A percentile compares a stretch with the other conserved stretches of the same genome.
Conservation (phyloP, 2,797 vertebrate species). For the Microhierax caerulescens region DNA sequence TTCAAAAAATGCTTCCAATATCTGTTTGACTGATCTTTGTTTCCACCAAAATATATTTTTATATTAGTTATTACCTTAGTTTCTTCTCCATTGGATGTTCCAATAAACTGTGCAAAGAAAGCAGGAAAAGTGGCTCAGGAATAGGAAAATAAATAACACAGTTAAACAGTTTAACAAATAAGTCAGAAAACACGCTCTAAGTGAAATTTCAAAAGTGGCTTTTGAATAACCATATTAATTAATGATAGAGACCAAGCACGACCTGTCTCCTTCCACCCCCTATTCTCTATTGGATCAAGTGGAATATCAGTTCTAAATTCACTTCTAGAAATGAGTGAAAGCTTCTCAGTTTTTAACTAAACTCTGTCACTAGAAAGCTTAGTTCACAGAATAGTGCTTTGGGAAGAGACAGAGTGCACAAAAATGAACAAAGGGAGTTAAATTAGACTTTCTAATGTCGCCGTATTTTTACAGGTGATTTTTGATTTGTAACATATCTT, state of each 20-base stretch:
- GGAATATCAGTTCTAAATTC: background rate
- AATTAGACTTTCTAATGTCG: background rate
- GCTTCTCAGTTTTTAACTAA: background rate
- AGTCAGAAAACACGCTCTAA: background rate
- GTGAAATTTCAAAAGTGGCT: background rate
- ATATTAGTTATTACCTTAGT: background rate
- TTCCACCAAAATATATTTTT: background rate
- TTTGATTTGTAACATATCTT: background rate
- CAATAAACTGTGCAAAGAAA: background rate
- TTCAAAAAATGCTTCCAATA: background rate
- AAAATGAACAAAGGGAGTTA: background rate
- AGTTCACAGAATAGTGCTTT: background rate
- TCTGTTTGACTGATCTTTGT: background rate
- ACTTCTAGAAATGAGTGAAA: background rate
- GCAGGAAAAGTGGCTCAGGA: background rate
- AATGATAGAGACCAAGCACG: background rate
- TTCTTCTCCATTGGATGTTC: background rate
- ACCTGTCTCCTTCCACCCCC: accelerated
- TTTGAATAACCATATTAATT: background rate
- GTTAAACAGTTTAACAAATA: background rate
- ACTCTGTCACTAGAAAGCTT: background rate
- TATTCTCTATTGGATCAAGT: background rate
- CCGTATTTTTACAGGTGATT: background rate
- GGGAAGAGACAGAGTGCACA: background rate
- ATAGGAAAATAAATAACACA: background rate